Percentiles rank a stretch among this genome's conserved stretches.
These are phyloP conservation scores for Altica lythri DNA, from an alignment of 2,888 invertebrate genomes.

Conservation along the genomic window DNA sequence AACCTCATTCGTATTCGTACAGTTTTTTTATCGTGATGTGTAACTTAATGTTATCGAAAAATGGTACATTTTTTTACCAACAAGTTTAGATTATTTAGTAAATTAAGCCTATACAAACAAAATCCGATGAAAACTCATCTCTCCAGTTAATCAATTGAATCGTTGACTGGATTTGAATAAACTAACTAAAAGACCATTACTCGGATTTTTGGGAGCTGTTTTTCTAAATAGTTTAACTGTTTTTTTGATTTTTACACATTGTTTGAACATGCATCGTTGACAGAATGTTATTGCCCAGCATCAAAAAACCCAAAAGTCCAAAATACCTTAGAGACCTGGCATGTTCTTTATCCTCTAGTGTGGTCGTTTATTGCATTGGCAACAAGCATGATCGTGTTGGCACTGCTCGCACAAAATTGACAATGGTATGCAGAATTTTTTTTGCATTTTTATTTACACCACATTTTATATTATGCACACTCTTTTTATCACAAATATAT, in stretches of 20 bases:
- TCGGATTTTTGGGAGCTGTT: too few species aligned
- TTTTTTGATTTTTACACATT: too few species aligned
- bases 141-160: too few species aligned
- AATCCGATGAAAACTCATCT: too few species aligned
- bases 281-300: slow-evolving; percentile 50
- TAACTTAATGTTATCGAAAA: slow-evolving; percentile 52
- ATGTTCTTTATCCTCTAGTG: slow-evolving; percentile 57
- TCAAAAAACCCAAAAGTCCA: slow-evolving; percentile 49
- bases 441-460: slow-evolving; percentile 34
- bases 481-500: too few species aligned
- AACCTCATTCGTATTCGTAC: too few species aligned
- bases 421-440: slow-evolving; percentile 52
- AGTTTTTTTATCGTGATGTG: too few species aligned
- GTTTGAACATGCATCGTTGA: slow-evolving; percentile 43
- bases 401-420: slow-evolving; percentile 58
- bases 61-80: slow-evolving; percentile 38
- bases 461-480: slow-evolving; percentile 15
- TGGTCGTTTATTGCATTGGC: slow-evolving; percentile 58
- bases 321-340: slow-evolving; percentile 54
- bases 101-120: too few species aligned
- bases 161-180: too few species aligned
- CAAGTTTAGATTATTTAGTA: too few species aligned
- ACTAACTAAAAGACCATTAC: too few species aligned
- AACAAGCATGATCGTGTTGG: slow-evolving; percentile 59
- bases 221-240: too few species aligned